Conservation (phyloP, 2,888 invertebrate species). For the Elysia crispata region DNA sequence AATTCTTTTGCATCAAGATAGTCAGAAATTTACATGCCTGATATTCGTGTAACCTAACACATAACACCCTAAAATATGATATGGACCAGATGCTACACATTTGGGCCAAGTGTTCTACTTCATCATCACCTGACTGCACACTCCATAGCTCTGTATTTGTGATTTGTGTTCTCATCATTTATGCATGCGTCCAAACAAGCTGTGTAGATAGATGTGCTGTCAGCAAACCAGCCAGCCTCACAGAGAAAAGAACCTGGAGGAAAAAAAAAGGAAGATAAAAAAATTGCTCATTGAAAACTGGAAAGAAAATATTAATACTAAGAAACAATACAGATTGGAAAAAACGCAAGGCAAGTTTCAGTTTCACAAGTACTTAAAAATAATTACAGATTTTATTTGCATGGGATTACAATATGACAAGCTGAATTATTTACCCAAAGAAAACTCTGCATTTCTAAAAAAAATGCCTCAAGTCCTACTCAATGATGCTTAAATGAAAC, state of each 20-base stretch:
- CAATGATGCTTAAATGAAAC: too few species aligned
- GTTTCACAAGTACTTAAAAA: neutral
- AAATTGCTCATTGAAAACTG: too few species aligned
- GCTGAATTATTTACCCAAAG: neutral
- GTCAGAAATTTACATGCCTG: too few species aligned
- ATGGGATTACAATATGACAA: neutral
- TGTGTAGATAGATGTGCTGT: slow-evolving; percentile 86
- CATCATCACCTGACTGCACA: slow-evolving; percentile 91
- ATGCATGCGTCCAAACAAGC: slow-evolving; percentile 84
- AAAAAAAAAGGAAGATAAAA: neutral
- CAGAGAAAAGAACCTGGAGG: slow-evolving; percentile 84
- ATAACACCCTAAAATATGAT: too few species aligned
- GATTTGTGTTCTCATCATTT: slow-evolving; percentile 74
- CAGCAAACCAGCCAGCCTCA: slow-evolving; percentile 91
- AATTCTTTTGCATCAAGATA: too few species aligned
- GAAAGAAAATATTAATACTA: neutral
- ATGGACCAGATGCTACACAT: too few species aligned
- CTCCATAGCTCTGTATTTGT: slow-evolving; percentile 85
- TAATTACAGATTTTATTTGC: neutral
- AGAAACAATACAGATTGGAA: neutral
- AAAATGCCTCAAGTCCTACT: too few species aligned
- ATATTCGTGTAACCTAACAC: too few species aligned
- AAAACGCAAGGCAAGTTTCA: neutral
- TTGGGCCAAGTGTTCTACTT: too few species aligned
- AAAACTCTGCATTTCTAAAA: too few species aligned